A percentile compares a stretch with the other conserved stretches of the same genome.
These are phyloP conservation scores for Tricholaema leucomelas DNA, from an alignment of 2,113 vertebrate genomes.

Conservation along the genomic window DNA sequence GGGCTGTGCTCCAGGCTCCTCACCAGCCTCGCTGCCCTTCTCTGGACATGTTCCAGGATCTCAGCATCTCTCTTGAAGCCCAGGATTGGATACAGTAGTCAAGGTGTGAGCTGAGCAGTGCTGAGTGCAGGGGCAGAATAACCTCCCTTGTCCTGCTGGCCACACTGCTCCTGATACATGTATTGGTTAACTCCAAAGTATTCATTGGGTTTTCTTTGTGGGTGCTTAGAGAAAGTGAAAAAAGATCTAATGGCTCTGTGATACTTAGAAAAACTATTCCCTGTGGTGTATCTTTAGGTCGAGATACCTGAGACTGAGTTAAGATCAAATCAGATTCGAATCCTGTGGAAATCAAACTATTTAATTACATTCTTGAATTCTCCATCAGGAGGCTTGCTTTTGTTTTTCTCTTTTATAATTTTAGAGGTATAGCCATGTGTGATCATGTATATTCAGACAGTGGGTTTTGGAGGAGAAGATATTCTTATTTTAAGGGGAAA, in stretches of 20 bases:
- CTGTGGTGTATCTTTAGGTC: background rate
- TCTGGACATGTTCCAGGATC: no score
- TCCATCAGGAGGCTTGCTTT: background rate
- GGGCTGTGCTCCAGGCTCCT: no score
- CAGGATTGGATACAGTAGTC: no score
- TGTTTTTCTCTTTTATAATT: background rate
- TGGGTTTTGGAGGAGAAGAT: background rate
- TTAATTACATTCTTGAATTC: background rate
- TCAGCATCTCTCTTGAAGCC: no score
- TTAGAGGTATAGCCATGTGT: background rate
- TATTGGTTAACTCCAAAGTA: slow-evolving; percentile 2
- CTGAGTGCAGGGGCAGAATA: no score
- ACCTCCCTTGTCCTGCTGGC: no score
- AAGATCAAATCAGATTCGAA: background rate
- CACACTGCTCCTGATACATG: no score
- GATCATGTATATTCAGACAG: background rate
- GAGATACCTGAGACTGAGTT: background rate
- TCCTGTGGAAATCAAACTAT: background rate
- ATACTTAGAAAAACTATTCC: background rate
- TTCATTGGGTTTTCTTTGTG: background rate
- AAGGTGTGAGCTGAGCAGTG: no score
- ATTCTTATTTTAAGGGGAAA: slow-evolving; percentile 20
- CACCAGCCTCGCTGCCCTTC: no score
- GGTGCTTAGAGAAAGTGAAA: background rate
- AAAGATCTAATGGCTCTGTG: background rate